Evolutionary conservation across 2,797 vertebrate genomes (phyloP), one percentile per base, ranked within the genome.

Genomic region (Pseudochromis fuscus): DNA sequence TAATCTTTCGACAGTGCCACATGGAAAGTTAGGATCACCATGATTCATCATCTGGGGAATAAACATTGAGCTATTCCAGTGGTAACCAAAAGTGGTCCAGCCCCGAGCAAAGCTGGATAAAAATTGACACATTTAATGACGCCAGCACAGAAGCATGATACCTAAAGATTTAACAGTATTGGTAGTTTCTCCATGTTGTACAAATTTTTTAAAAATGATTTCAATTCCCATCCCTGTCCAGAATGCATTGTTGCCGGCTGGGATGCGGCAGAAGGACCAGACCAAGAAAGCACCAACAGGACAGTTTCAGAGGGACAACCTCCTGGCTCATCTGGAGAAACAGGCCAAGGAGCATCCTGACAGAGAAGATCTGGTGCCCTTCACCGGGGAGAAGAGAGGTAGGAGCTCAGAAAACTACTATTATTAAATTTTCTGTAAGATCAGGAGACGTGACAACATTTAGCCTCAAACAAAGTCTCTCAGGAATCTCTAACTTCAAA

Each of bases 301-400:
- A 66, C 94, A 91, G 0, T 98, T 98, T 92, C 96, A 96, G 86
- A 95, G 98, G 82, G 98, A 98, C 66, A 93, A 96, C 75, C 96
- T 99, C 69, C 93, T 98, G 90, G 96, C 96, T 31, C 97, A 99
- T 89, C 93, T 99, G 91, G 98, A 99, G 94, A 95, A 98, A 83
- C 94, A 98, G 91, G 98, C 98, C n/a, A 96, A 96, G 70, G 97
- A 98, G 10, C 89, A 96, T 88, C 96, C 97, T 40, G 98, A 99
- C 88, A 93, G 85, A 89, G 96, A 98, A 82, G 98, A 99, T 89
- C 91, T 97, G 88, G 97, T 99, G 68, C 98, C 98, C 66, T 98
- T 93, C 92, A 99, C 97, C 0, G 96, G 98, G 1, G 96, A 99
- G 85, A 99, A 99, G 92, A 96, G 96, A 96, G 98, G 98, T 98